Conservation (phyloP, 1,140 invertebrate species). For the Brachionus manjavacas region DNA sequence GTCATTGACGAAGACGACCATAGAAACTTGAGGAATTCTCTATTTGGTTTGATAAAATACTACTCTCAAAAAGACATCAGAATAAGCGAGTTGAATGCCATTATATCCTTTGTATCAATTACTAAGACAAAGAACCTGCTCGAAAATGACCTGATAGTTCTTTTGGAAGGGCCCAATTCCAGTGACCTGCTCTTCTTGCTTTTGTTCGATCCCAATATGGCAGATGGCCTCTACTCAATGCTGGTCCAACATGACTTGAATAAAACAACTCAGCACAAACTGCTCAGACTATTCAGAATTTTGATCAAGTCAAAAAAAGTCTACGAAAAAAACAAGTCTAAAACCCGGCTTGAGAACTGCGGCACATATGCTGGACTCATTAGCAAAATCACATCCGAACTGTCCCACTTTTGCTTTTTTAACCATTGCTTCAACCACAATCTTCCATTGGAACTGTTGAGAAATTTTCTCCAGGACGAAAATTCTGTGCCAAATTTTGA, state of each 20-base stretch:
- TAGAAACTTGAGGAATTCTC: slow-evolving; percentile 61
- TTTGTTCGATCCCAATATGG: slow-evolving; percentile 63
- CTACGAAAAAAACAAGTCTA: slow-evolving; percentile 60
- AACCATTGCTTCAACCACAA: neutral
- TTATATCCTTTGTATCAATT: neutral
- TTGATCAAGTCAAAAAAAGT: slow-evolving; percentile 60
- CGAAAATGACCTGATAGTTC: slow-evolving; percentile 57
- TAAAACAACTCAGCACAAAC: slow-evolving; percentile 60
- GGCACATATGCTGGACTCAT: slow-evolving; percentile 58
- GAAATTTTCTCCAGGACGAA: neutral
- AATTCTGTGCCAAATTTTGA: neutral
- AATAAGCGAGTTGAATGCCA: slow-evolving; percentile 59
- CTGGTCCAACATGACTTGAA: slow-evolving; percentile 61
- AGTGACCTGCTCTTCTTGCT: slow-evolving; percentile 64
- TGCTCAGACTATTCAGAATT: slow-evolving; percentile 60
- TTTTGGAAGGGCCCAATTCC: slow-evolving; percentile 60
- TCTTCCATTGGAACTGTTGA: neutral
- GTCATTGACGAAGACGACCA: slow-evolving; percentile 59
- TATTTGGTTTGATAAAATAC: slow-evolving; percentile 63
- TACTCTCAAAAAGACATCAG: slow-evolving; percentile 64
- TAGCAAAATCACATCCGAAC: slow-evolving; percentile 50
- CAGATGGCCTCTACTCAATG: slow-evolving; percentile 63
- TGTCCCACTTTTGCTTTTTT: neutral
- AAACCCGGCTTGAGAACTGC: slow-evolving; percentile 59
- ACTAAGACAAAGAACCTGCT: neutral